Conservation (phyloP, 64 coral and sea anemone species). For the Actinia equina region DNA sequence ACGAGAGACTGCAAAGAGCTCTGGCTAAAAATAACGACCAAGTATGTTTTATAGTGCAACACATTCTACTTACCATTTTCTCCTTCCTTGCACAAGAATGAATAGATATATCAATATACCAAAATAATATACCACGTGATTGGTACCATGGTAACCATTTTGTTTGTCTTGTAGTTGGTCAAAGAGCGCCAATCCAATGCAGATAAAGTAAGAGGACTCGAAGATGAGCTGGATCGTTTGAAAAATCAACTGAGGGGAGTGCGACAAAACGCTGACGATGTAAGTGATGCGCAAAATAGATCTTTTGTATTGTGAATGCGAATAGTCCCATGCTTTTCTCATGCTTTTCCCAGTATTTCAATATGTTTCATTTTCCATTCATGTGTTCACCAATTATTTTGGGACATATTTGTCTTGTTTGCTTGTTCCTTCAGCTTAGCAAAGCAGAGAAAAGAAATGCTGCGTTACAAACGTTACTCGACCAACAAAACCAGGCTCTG, state of each 20-base stretch:
- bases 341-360: too few relatives aligned
- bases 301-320: too few relatives aligned
- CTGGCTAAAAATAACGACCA: slow-evolving; percentile 53
- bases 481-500: slow-evolving; percentile 35
- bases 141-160: not conserved
- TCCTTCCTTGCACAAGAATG: too few relatives aligned
- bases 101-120: too few relatives aligned
- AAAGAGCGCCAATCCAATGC: slow-evolving; percentile 30
- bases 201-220: slow-evolving; percentile 29
- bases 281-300: not conserved
- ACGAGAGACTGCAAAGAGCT: slow-evolving; percentile 45
- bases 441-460: slow-evolving; percentile 26
- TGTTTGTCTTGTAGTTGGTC: slow-evolving; percentile 50
- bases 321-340: too few relatives aligned
- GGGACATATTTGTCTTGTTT: not conserved
- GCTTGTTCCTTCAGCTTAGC: slow-evolving; percentile 13
- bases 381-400: not conserved
- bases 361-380: too few relatives aligned
- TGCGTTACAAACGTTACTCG: slow-evolving; percentile 38
- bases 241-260: slow-evolving; percentile 27
- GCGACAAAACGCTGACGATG: slow-evolving; percentile 26
- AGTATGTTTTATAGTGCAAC: slow-evolving; percentile 4
- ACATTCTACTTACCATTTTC: too few relatives aligned
- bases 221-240: slow-evolving; percentile 41
- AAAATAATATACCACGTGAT: too few relatives aligned